Conservation (phyloP, 2,113 vertebrate species). For the Actenoides hombroni region DNA sequence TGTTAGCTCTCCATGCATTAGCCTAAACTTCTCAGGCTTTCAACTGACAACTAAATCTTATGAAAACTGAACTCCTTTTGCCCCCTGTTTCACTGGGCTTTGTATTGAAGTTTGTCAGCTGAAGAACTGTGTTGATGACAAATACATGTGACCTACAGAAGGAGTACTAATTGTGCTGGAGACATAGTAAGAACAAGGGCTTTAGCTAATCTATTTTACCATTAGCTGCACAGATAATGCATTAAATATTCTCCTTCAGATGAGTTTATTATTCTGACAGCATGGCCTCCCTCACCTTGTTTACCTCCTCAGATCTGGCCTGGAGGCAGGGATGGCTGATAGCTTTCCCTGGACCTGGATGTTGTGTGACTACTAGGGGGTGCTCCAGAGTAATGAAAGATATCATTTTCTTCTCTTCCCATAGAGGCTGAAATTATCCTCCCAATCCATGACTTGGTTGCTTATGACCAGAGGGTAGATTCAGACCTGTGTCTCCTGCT, state of each 20-base stretch:
- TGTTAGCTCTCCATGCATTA: not conserved
- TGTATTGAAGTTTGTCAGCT: not conserved
- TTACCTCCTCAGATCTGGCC: not conserved
- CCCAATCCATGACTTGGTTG: slow-evolving; percentile 8
- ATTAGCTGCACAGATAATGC: not conserved
- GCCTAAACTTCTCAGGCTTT: not conserved
- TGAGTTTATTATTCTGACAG: not conserved
- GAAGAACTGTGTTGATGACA: not conserved
- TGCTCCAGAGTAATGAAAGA: slow-evolving; percentile 64
- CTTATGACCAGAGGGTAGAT: slow-evolving; percentile 60
- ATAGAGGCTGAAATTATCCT: slow-evolving; percentile 55
- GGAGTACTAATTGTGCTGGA: not conserved
- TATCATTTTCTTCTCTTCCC: not conserved
- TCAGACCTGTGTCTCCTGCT: slow-evolving; percentile 68
- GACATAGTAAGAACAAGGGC: not conserved
- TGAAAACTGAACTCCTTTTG: not conserved
- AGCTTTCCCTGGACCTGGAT: not conserved
- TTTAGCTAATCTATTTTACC: not conserved
- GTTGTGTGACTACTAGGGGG: slow-evolving; percentile 54
- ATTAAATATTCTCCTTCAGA: not conserved
- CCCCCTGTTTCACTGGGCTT: not conserved
- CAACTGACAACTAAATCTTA: not conserved
- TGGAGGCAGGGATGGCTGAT: not conserved
- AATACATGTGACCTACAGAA: not conserved
- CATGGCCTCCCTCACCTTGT: not conserved